Base-by-base conservation (phyloP, 2,797 vertebrate species). In the Esox lucius region DNA sequence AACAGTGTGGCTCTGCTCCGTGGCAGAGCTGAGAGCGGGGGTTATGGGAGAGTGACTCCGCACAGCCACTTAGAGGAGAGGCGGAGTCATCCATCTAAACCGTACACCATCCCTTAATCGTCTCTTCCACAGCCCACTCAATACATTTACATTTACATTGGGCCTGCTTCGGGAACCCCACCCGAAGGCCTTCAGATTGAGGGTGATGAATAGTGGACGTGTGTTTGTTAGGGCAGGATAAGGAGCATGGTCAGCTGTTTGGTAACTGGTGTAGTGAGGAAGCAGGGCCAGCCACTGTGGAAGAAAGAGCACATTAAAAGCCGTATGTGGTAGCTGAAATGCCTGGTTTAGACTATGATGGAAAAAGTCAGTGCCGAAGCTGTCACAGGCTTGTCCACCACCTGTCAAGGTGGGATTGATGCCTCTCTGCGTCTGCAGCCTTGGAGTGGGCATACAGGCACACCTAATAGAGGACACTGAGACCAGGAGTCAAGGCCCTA, bases 91-190 rank as follows among this genome's bases (percentile, higher is more conserved):
- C 80, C 77, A 81, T 84, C 82, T 33, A 75, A 77, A 53, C n/a
- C 53, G 62, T 76, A 62, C 77, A 49, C 73, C 78, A 73, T 70
- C 28, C 78, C 74, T 76, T 80, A 78, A 62, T 78, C 79, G 79
- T 76, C 77, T 53, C 77, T 68, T 78, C 56, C 77, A 81, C 76
- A 70, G 80, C 88, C 86, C 81, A 86, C 86, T 90, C 87, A 82
- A 75, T 88, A 90, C 87, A 91, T 92, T 91, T 91, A 88, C 87
- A 91, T 92, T 91, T 91, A 88, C 91, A 91, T 91, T 91, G 88
- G 82, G 86, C 84, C 81, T 68, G 66, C 35, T 22, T 15, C 19
- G 19, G 2, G 39, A 22, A 35, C 39, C 35, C 66, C 87, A 87
- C 86, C 88, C 84, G 82, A 85, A 89, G 85, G 85, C 87, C 88